Evolutionary conservation across 2,797 vertebrate species (phyloP).

Genomic region (Lagodon rhomboides): DNA sequence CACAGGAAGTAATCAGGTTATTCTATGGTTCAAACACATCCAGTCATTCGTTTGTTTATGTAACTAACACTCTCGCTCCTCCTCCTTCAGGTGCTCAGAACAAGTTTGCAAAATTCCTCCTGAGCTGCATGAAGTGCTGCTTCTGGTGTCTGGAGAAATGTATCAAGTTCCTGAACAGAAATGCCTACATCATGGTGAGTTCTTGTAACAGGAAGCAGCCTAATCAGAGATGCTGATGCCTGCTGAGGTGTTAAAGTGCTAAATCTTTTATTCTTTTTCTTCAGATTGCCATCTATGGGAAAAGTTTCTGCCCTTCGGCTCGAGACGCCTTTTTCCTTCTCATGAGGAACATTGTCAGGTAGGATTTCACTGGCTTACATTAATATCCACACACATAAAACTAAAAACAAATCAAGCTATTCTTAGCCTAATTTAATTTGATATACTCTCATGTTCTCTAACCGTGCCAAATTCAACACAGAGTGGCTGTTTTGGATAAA

Average conservation of each 20-base stretch:
- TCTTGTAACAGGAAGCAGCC: background rate
- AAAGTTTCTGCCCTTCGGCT: conserved; percentile 95
- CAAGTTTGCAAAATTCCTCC: conserved; percentile 90
- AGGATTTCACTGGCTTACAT: conserved; percentile 35
- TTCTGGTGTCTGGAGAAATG: conserved; percentile 99
- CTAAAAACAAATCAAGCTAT: background rate
- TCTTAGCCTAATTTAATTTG: background rate
- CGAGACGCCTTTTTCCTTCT: conserved; percentile 94
- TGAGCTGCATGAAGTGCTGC: conserved; percentile 95
- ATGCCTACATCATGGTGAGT: conserved; percentile 98
- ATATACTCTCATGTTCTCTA: background rate
- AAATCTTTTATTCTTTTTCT: background rate
- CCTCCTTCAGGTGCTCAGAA: conserved; percentile 89
- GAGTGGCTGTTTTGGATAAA: conserved; percentile 96
- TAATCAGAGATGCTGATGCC: background rate
- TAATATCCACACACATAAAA: background rate
- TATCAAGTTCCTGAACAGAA: conserved; percentile 96
- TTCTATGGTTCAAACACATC: background rate
- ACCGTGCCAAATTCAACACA: conserved; percentile 65
- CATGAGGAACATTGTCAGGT: conserved; percentile 97
- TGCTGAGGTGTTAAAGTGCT: background rate
- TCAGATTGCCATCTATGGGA: conserved; percentile 95
- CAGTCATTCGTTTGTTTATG: background rate
- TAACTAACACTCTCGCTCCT: background rate
- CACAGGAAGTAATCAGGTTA: background rate